Evolutionary conservation across 1,140 invertebrate species (phyloP), one percentile per base, ranked within the genome.

Genomic region (Drosophila navojoa): DNA sequence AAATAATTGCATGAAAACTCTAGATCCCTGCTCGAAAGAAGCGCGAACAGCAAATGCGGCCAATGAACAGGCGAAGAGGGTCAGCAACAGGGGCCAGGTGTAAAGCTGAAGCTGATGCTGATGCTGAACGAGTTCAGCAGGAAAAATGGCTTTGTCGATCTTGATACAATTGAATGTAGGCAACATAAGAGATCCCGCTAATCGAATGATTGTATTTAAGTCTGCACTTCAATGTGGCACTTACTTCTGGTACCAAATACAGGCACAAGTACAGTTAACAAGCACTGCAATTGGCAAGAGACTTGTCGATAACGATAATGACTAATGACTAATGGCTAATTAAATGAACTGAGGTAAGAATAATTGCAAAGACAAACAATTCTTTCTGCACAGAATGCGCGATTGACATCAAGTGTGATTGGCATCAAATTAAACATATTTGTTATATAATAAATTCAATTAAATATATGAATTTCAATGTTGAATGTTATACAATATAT

Each of bases 1-100:
- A 87, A 84, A 89, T 89, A 89, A 89, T 89, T 89, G 84, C 85
- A 77, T 72, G 76, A 89, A 87, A 81, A 82, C 64, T 71, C 76
- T 63, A 84, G 84, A 89, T 87, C 76, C 76, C 79, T 89, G 50
- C 79, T 79, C 62, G 79, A 68, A 80, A 69, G 74, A 80, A 77
- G 66, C 62, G 70, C 74, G 67, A 45, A 78, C 78, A 76, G 76
- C 60, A 71, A 74, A 69, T 44, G 67, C 76, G 70, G 62, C 71
- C 71, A 82, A 60, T 38, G 69, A 52, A 68, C 60, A 69, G 60
- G 19, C 42, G 40, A 44, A 7, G 55, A 29, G 27, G 29, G 15
- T 11, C 27, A 45, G 16, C 15, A 9, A 1, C 42, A 16, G 54
- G 40, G 45, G 50, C 32, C 25, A 27, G 42, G 7, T 9, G 16